Percentiles rank a stretch among this genome's conserved stretches.
phyloP scores from a whole-genome alignment of 2,888 invertebrate species.

The Caenorhabditis sulstoni region DNA sequence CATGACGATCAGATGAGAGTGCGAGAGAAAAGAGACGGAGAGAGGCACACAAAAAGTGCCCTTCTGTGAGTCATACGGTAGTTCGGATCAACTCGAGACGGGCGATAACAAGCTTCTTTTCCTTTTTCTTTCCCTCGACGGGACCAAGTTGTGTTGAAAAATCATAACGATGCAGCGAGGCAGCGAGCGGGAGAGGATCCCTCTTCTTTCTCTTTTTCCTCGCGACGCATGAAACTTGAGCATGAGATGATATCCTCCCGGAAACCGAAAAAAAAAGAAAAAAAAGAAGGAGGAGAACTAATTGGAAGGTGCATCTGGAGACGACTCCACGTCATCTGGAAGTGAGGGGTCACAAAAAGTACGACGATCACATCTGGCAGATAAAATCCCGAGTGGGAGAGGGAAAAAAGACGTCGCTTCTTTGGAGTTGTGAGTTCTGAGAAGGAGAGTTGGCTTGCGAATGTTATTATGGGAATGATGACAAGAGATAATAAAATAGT shows the following conservation, averaged over 20 bases:
- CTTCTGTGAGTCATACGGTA: slow-evolving; percentile 44
- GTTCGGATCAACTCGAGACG: no score
- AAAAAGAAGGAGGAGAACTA: slow-evolving; percentile 2
- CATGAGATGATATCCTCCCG: slow-evolving; percentile 30
- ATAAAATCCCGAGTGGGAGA: slow-evolving; percentile 28
- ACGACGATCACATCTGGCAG: slow-evolving; percentile 41
- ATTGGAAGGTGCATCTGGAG: slow-evolving; percentile 19
- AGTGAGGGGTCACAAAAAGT: slow-evolving; percentile 12
- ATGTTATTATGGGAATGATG: slow-evolving; percentile 13
- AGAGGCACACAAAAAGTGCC: slow-evolving; percentile 4
- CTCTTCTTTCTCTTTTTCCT: slow-evolving; percentile 6
- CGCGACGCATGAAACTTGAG: slow-evolving; percentile 50
- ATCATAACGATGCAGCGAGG: slow-evolving; percentile 57
- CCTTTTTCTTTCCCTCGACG: neutral
- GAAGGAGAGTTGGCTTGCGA: no score
- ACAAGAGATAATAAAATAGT: slow-evolving; percentile 45
- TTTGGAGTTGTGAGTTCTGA: no score
- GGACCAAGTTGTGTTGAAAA: slow-evolving; percentile 32
- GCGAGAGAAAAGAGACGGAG: neutral
- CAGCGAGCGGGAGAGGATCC: slow-evolving; percentile 24
- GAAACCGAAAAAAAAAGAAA: slow-evolving; percentile 9
- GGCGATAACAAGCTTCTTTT: no score
- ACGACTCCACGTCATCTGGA: slow-evolving; percentile 13
- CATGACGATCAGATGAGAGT: slow-evolving; percentile 24
- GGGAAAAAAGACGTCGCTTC: no score